Evolutionary conservation across 2,113 vertebrate species (phyloP).

Genomic region (Nycticebus coucang): DNA sequence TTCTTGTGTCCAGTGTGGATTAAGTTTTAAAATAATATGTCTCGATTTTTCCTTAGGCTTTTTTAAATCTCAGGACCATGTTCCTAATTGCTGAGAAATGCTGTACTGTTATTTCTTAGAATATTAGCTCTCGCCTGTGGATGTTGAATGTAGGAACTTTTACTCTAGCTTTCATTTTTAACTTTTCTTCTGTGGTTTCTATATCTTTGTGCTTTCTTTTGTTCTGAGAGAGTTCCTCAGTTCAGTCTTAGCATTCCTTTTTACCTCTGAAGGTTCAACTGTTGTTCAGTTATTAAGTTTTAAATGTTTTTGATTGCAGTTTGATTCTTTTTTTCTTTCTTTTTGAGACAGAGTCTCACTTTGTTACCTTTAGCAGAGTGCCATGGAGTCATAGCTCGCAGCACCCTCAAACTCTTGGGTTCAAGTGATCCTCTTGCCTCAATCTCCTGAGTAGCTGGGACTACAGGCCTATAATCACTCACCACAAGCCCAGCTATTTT

Average conservation of each 20-base stretch:
- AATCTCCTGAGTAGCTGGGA: no score
- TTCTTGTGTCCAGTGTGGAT: background rate
- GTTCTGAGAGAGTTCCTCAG: background rate
- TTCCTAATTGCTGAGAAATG: conserved; percentile 8
- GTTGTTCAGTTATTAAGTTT: background rate
- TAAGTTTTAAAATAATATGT: background rate
- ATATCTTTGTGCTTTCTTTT: background rate
- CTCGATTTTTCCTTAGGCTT: background rate
- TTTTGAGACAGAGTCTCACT: background rate
- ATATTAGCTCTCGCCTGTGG: background rate
- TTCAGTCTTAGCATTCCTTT: background rate
- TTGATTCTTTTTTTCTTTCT: background rate
- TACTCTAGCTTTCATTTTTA: background rate
- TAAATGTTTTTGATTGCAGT: background rate
- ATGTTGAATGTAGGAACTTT: background rate
- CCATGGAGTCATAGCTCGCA: no score
- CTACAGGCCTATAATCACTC: no score
- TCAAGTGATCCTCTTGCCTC: no score
- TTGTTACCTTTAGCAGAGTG: no score
- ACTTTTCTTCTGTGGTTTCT: background rate
- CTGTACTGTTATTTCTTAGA: background rate
- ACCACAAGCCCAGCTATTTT: no score
- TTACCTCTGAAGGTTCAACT: background rate
- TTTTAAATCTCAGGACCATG: background rate
- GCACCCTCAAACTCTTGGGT: no score